Evolutionary conservation across 2,797 vertebrate species (phyloP), one percentile per base, ranked within the genome.

Genomic region (Acanthurus leucopareius): DNA sequence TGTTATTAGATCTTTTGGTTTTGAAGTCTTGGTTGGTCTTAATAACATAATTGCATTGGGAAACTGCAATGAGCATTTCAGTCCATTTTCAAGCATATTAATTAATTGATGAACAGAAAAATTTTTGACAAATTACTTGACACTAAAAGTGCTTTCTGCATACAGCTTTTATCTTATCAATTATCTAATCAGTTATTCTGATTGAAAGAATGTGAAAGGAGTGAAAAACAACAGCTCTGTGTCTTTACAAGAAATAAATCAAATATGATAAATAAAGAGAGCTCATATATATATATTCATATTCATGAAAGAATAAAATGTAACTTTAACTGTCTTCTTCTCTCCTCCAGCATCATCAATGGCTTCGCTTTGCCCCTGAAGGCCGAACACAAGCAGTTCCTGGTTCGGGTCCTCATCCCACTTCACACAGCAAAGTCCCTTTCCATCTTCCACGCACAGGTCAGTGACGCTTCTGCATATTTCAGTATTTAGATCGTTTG

Each of bases 381-480:
- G 93, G 96, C 97, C 0, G 97, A 98, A 91, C 97, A 97, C 88
- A 97, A 97, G 88, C 97, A 97, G 93, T 97, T 97, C 93, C 95
- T 98, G 90, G 96, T 97, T 2, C 96, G 97, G 32, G 97, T 98
- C 75, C 95, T 98, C 83, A 97, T 98, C 77, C 97, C 97, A 1
- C 94, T 98, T 10, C 97, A 97, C 92, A 97, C 97, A 0, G 97
- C 97, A 74, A 97, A 97, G 93, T 97, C 97, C 3, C 96, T 97
- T 51, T 98, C 97, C 83, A 96, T 97, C 89, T 97, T 98, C 91
- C 97, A 98, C 0, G 97, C 97, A 85, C 97, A 98, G 97, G 97
- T 97, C 79, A 92, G 96, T 87, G 62, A 52, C 56, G 19, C 15
- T 35, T 20, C 47, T 9, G n/a, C 19, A 16, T 14, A n/a, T 20